Conservation (phyloP, 2,113 vertebrate species). For the Erythrocercus mccallii region DNA sequence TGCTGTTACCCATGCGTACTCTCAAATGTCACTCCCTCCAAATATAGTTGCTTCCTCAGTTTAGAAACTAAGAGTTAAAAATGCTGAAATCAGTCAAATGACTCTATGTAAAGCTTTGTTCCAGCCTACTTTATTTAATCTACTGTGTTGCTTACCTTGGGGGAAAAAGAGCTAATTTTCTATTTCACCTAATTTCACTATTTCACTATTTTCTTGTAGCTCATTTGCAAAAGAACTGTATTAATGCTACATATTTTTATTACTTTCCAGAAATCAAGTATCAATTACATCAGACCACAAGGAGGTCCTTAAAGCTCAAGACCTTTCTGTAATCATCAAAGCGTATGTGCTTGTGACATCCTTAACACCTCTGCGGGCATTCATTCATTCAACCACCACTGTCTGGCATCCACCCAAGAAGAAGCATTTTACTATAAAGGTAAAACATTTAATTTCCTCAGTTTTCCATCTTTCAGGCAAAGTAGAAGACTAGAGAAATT, state of each 20-base stretch:
- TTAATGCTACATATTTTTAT: background rate
- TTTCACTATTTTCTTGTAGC: background rate
- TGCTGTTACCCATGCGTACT: background rate
- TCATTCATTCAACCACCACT: slow-evolving; percentile 82
- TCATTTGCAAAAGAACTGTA: background rate
- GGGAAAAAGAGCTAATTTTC: background rate
- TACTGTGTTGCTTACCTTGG: background rate
- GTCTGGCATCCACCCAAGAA: slow-evolving; percentile 76
- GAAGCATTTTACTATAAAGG: slow-evolving; percentile 79
- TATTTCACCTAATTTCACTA: background rate
- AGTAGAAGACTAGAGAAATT: background rate
- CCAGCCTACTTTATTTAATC: background rate
- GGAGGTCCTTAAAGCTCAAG: slow-evolving; percentile 54
- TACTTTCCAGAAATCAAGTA: slow-evolving; percentile 54
- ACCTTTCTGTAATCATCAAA: slow-evolving; percentile 81
- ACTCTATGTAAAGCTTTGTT: background rate
- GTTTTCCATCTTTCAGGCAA: background rate
- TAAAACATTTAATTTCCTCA: slow-evolving; percentile 35
- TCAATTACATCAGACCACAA: background rate
- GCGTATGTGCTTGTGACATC: slow-evolving; percentile 91
- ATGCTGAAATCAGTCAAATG: background rate
- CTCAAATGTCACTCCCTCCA: background rate
- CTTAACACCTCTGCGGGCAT: slow-evolving; percentile 82
- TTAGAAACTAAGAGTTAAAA: background rate
- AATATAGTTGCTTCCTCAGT: background rate